Percentiles rank a stretch among this genome's conserved stretches.
Evolutionary conservation across 1,140 invertebrate genomes (phyloP).

Genomic region (Caerostris darwini): DNA sequence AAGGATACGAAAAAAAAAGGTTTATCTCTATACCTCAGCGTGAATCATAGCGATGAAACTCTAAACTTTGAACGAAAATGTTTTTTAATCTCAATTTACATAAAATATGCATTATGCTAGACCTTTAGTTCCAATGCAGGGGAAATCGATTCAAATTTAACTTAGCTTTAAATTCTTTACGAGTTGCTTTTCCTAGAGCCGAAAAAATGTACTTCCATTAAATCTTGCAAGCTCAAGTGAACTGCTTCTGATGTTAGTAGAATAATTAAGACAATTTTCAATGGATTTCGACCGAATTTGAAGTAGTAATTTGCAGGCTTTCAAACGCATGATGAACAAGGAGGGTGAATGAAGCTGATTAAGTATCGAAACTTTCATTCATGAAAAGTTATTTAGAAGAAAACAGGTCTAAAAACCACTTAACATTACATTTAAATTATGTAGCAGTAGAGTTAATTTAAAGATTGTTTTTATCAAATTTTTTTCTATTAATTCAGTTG

Average conservation of each 20-base stretch:
- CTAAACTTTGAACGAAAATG: conserved; percentile 22
- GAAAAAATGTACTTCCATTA: conserved; percentile 33
- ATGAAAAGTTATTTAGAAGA: neutral
- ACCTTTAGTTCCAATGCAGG: neutral
- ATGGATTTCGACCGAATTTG: conserved; percentile 18
- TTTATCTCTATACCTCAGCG: conserved; percentile 12
- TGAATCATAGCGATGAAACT: conserved; percentile 30
- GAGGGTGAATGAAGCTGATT: neutral
- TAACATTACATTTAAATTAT: no score
- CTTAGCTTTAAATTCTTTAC: conserved; percentile 29
- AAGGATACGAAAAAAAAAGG: neutral
- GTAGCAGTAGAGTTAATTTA: neutral
- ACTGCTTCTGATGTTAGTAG: conserved; percentile 20
- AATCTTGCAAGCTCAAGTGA: neutral
- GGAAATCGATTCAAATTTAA: conserved; percentile 41
- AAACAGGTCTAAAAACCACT: neutral
- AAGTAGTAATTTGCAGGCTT: conserved; percentile 25
- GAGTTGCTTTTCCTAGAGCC: neutral
- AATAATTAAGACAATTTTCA: conserved; percentile 23
- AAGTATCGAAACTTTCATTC: neutral
- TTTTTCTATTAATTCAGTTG: neutral
- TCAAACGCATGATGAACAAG: neutral
- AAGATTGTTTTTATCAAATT: conserved; percentile 6
- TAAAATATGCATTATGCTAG: conserved; percentile 50
- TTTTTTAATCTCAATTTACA: conserved; percentile 65